Conservation (phyloP, 2,888 invertebrate species). For the Nemotelus pantherinus region DNA sequence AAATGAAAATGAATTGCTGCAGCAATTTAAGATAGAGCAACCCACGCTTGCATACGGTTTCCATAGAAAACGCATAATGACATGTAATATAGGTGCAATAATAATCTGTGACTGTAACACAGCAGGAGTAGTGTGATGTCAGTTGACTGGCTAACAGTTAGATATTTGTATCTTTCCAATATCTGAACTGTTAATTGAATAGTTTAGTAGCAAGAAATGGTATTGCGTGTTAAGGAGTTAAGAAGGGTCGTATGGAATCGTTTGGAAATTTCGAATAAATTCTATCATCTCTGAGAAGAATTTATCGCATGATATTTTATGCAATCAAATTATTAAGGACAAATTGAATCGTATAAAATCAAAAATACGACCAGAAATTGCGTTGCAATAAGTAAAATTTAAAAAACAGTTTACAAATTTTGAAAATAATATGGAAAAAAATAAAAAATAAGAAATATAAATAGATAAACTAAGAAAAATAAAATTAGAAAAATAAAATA, state of each 20-base stretch:
- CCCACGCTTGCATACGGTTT: neutral
- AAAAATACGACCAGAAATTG: no score
- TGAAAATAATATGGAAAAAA: no score
- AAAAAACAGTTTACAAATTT: no score
- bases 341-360: no score
- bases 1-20: constrained; percentile 15
- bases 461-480: no score
- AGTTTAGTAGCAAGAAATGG: neutral
- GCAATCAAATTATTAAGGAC: no score
- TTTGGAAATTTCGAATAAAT: neutral
- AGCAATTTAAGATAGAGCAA: constrained; percentile 36
- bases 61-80: constrained; percentile 3
- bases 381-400: no score
- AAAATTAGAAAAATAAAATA: no score
- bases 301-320: no score
- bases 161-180: neutral
- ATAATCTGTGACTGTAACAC: neutral
- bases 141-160: neutral
- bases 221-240: neutral
- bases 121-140: neutral
- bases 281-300: no score
- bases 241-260: neutral
- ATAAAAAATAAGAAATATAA: no score
- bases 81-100: constrained; percentile 36
- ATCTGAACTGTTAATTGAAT: neutral